phyloP scores from a whole-genome alignment of 2,113 vertebrate genomes.

The Pterocles orientalis region DNA sequence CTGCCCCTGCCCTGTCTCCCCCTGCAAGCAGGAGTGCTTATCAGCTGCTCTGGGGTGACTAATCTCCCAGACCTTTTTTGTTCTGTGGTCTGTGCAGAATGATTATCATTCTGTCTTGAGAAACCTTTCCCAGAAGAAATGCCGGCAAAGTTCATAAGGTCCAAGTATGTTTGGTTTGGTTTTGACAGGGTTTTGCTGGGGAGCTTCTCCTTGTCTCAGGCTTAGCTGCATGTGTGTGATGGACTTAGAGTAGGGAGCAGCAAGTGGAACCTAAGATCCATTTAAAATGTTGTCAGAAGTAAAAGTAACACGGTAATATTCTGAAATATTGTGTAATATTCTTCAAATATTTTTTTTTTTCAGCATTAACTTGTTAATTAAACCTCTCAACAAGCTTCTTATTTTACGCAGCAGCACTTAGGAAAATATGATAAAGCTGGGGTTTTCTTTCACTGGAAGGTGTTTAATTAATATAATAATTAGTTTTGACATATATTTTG shows the following conservation, averaged over 20 bases:
- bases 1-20: accelerated
- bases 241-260: background rate
- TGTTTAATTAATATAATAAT: background rate
- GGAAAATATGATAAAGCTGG: background rate
- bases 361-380: background rate
- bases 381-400: background rate
- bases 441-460: background rate
- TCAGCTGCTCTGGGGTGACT: background rate
- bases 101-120: background rate
- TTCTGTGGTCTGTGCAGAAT: background rate
- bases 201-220: background rate
- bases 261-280: background rate
- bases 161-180: background rate
- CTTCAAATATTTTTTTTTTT: background rate
- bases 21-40: background rate
- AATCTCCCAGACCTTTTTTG: background rate
- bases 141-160: background rate
- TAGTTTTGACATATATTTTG: background rate
- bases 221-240: background rate
- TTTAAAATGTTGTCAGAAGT: background rate
- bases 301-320: background rate
- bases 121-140: background rate
- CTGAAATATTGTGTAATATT: background rate
- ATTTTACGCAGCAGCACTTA: background rate
- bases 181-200: background rate